Evolutionary conservation across 2,888 invertebrate species (phyloP).

Genomic region (Machimus atricapillus): DNA sequence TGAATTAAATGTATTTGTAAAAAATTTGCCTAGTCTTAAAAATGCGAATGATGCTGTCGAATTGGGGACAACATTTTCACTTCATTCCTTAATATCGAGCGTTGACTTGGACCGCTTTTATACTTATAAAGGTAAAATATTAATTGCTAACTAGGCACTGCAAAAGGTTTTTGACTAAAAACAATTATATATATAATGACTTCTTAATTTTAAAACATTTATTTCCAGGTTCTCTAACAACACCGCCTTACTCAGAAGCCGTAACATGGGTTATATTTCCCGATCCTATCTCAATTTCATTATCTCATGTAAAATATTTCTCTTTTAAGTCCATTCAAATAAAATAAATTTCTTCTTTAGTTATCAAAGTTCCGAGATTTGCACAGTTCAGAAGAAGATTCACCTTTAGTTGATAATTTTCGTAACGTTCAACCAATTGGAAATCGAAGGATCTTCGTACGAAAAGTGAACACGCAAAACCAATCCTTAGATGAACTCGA

Average conservation of each 20-base stretch:
- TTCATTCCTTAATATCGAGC: constrained; percentile 62
- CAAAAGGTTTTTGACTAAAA: neutral
- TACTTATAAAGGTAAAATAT: constrained; percentile 69
- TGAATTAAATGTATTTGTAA: constrained; percentile 52
- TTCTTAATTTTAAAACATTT: neutral
- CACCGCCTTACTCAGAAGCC: constrained; percentile 80
- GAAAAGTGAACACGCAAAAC: constrained; percentile 63
- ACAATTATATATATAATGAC: neutral
- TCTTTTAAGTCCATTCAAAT: neutral
- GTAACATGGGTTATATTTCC: constrained; percentile 83
- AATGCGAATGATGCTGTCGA: constrained; percentile 67
- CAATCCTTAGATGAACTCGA: neutral
- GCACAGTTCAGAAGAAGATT: neutral
- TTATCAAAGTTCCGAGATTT: constrained; percentile 8
- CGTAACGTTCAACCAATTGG: constrained; percentile 72
- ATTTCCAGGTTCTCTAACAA: constrained; percentile 73
- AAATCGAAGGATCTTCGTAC: constrained; percentile 71
- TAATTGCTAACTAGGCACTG: too few relatives aligned
- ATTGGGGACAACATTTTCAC: constrained; percentile 70
- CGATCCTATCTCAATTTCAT: constrained; percentile 70
- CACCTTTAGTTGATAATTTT: constrained; percentile 72
- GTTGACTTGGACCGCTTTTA: constrained; percentile 74
- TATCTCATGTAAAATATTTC: constrained; percentile 68
- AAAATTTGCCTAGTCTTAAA: constrained; percentile 64
- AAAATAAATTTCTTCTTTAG: neutral